Evolutionary conservation across 2,888 invertebrate genomes (phyloP), one percentile per base, ranked within the genome.

Genomic region (Crematogaster levior): DNA sequence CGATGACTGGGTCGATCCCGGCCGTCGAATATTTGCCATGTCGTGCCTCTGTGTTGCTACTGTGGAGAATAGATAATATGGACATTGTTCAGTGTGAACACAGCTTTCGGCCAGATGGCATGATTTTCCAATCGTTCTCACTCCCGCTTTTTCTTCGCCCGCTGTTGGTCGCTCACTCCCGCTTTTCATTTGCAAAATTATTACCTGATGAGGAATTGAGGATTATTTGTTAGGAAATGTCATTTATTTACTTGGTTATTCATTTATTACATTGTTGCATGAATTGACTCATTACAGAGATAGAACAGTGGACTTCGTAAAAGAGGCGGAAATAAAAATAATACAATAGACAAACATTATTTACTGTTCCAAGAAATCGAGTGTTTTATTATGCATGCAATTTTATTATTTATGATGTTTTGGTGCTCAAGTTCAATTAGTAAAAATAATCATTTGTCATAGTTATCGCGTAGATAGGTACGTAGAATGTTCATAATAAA

Each of bases 71-170:
- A 88, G 88, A 89, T 89, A 89, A 89, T 89, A 83, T 87, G 81
- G 81, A 90, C 84, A 90, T 90, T 90, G 89, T 90, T 90, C 90
- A 82, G 83, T 85, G 86, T 86, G 88, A 86, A 86, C 85, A 87
- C 82, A 86, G 88, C 87, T 86, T 87, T 85, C 86, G 88, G 74
- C 90, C 89, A 90, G 89, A 90, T 90, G 89, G 89, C 85, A 90
- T 87, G 83, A 88, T 90, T 90, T 90, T 87, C 89, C 89, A 88
- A 90, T 88, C 83, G 90, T 86, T n/a, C n/a, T n/a, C 83, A 84
- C 82, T 68, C 83, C 82, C 70, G 75, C 87, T 86, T 88, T 87
- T 86, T 86, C 90, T 84, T 84, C 73, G 60, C 43, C 65, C 79
- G 82, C 70, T 53, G 30, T 56, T 65, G 18, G 2, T 43, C 27